A percentile compares a stretch with the other conserved stretches of the same genome.
phyloP scores from a whole-genome alignment of 2,888 invertebrate species.

The Bombylius discolor region DNA sequence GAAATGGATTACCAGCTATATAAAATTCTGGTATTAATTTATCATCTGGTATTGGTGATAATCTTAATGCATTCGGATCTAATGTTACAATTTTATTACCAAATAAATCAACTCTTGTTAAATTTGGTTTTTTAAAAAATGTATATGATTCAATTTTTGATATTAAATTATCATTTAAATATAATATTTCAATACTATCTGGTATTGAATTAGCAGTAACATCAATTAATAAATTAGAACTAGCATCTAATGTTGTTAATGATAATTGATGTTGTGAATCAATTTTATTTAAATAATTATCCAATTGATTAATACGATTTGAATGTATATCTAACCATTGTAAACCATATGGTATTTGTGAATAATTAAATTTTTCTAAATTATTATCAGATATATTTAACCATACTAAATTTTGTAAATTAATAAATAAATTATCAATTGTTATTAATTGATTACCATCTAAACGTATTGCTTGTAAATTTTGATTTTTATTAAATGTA shows the following conservation, averaged over 20 bases:
- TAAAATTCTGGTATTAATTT: constrained; percentile 77
- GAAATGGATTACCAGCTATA: constrained; percentile 86
- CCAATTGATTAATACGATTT: constrained; percentile 69
- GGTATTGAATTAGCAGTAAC: constrained; percentile 68
- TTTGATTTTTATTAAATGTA: constrained; percentile 62
- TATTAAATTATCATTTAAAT: constrained; percentile 81
- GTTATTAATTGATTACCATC: constrained; percentile 75
- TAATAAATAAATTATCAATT: constrained; percentile 69
- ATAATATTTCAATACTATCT: constrained; percentile 70
- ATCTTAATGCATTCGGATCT: constrained; percentile 75
- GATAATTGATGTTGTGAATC: constrained; percentile 57
- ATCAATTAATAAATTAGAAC: constrained; percentile 72
- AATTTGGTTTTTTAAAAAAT: constrained; percentile 78
- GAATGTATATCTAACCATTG: constrained; percentile 85
- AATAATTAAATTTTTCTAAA: constrained; percentile 80
- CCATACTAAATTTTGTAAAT: constrained; percentile 73
- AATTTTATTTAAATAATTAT: constrained; percentile 42
- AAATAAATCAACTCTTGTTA: constrained; percentile 82
- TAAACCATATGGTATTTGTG: constrained; percentile 65
- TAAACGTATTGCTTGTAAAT: constrained; percentile 74
- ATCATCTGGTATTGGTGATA: constrained; percentile 67
- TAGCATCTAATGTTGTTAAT: constrained; percentile 73
- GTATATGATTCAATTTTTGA: constrained; percentile 77
- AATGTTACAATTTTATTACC: constrained; percentile 82
- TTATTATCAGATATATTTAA: constrained; percentile 85